phyloP scores from a whole-genome alignment of 2,797 vertebrate species.

The Scarus forsteni region DNA sequence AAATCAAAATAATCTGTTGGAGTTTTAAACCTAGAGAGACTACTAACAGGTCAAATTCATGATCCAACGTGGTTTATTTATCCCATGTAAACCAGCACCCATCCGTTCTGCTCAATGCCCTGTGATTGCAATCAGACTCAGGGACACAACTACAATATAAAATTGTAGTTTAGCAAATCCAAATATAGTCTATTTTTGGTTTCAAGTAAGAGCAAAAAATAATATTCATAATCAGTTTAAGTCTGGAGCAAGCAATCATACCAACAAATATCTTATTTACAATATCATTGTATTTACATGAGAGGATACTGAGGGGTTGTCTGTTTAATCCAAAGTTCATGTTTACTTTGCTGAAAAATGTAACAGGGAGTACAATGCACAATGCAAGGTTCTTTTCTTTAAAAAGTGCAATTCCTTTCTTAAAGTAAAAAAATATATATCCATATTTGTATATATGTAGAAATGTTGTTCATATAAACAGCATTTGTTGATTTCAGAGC shows the following conservation, averaged over 20 bases:
- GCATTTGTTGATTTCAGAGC: conserved; percentile 82
- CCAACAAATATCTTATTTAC: conserved; percentile 85
- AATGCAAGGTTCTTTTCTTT: conserved; percentile 81
- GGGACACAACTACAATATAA: conserved; percentile 58
- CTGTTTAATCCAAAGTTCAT: conserved; percentile 74
- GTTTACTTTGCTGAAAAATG: conserved; percentile 79
- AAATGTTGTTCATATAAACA: conserved; percentile 87
- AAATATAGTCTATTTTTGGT: conserved; percentile 82
- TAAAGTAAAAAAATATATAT: conserved; percentile 90
- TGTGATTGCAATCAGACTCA: conserved; percentile 72
- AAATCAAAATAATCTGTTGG: conserved; percentile 65
- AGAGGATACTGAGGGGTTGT: conserved; percentile 73
- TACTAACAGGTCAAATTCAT: conserved; percentile 45
- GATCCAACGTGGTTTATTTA: conserved; percentile 36
- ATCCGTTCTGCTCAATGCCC: conserved; percentile 73
- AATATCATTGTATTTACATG: conserved; percentile 85
- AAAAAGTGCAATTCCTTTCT: conserved; percentile 88
- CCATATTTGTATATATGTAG: conserved; percentile 86
- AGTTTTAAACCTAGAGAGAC: conserved; percentile 45
- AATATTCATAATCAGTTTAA: conserved; percentile 76
- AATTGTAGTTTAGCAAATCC: conserved; percentile 67
- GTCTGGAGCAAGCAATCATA: conserved; percentile 83
- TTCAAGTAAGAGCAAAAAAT: conserved; percentile 84
- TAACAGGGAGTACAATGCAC: conserved; percentile 83
- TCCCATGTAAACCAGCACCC: conserved; percentile 36